Percentiles rank a stretch among this genome's conserved stretches.
Evolutionary conservation across 2,797 vertebrate genomes (phyloP).

Genomic region (Alectoris magna): DNA sequence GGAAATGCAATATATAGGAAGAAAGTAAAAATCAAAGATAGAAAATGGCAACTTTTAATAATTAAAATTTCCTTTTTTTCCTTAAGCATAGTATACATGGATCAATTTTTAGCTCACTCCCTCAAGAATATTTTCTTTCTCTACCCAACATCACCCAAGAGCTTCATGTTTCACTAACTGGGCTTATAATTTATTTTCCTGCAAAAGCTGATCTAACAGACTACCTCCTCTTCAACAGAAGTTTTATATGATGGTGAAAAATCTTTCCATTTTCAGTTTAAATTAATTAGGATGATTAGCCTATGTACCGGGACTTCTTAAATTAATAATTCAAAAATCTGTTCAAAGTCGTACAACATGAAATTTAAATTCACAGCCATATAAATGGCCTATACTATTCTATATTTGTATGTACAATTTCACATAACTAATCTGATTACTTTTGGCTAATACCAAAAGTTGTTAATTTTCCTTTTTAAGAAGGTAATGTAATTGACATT

Average conservation of each 20-base stretch:
- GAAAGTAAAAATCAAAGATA: not conserved
- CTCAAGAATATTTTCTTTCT: not conserved
- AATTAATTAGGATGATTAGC: not conserved
- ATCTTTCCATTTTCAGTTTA: not conserved
- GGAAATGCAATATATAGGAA: not conserved
- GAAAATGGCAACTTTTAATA: not conserved
- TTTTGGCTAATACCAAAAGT: not conserved
- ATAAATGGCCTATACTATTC: not conserved
- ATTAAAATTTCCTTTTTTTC: not conserved
- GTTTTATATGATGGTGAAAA: not conserved
- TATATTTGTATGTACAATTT: not conserved
- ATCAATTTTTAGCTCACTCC: not conserved
- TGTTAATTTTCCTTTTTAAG: not conserved
- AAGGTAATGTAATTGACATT: not conserved
- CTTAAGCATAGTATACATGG: too few relatives aligned
- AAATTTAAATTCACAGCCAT: not conserved
- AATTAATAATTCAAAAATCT: slow-evolving; percentile 10
- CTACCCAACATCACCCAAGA: not conserved
- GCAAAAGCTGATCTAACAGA: not conserved
- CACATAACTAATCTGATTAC: not conserved
- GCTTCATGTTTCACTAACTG: not conserved
- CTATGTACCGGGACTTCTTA: not conserved
- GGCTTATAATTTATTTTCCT: not conserved
- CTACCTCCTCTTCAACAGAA: not conserved
- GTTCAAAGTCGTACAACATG: not conserved